Base-by-base conservation (phyloP, 2,888 invertebrate genomes). In the Napeogenes inachia region DNA sequence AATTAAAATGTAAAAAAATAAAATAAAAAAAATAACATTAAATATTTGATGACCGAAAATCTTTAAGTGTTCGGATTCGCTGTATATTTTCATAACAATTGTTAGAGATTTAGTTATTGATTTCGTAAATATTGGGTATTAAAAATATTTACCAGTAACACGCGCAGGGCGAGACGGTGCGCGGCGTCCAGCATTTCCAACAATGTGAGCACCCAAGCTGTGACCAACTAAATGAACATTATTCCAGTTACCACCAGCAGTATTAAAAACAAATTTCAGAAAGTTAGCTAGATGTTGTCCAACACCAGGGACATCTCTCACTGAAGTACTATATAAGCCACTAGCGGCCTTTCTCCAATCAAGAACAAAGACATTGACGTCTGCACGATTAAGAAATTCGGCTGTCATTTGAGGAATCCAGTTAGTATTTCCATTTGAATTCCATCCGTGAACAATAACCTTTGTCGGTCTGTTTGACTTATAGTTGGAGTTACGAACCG, bases 151-250 rank as follows among this genome's bases (percentile, higher is more conserved):
- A 86, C 87, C 85, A 59, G 85, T 85, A 3, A 86, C 69, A 65
- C 86, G 78, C 3, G 70, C 69, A 6, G 76, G 61, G 4, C 75
- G 71, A 1, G 77, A 68, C 10, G 73, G 73, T 4, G 75, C 69
- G 2, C 71, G 66, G 0, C 84, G 81, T 0, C 87, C 88, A 32
- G 86, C 84, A 30, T 68, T 79, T 3, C 85, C 89, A 1, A 85
- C 85, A 2, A 89, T 76, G 68, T 91, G 91, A 60, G 89, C 87
- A 0, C 91, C 91, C 67, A 91, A 78, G 67, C 90, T 90, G 76
- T 85, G 84, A 13, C 91, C 91, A 6, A 90, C 73, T 10, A 91
- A 72, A 65, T 91, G 91, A 0, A 89, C 76, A 58, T 84, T 79
- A 65, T 81, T 81, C 79, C 82, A 80, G 66, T 83, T 79, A 4